Conservation (phyloP, 2,113 vertebrate species). For the Mirza zaza region DNA sequence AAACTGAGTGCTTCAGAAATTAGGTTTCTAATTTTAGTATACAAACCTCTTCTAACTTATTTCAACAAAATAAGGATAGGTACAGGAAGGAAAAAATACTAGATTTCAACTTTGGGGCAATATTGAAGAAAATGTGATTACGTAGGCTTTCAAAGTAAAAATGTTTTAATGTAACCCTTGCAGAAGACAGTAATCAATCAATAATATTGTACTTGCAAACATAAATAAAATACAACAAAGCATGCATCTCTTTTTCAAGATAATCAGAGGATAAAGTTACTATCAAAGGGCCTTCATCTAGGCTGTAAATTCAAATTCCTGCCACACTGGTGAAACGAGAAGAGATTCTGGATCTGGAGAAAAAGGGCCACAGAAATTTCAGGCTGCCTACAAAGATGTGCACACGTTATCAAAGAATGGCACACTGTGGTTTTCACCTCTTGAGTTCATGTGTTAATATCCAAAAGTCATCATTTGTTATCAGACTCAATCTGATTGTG, state of each 20-base stretch:
- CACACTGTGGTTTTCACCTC: not conserved
- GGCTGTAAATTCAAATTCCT: not conserved
- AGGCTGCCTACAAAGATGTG: not conserved
- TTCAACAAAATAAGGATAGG: not conserved
- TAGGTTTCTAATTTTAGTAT: not conserved
- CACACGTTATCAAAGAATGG: not conserved
- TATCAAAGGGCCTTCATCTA: not conserved
- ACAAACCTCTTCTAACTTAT: not conserved
- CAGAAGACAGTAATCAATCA: not conserved
- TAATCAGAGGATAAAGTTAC: not conserved
- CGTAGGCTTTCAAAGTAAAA: not conserved
- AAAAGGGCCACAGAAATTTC: not conserved
- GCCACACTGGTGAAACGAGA: not conserved
- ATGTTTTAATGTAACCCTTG: not conserved
- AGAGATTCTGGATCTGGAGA: not conserved
- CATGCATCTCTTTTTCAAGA: not conserved
- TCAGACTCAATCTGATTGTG: not conserved
- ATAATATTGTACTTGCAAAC: not conserved
- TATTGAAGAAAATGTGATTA: not conserved
- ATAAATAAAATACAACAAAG: not conserved
- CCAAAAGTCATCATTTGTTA: not conserved
- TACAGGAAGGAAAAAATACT: not conserved
- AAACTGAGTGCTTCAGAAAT: slow-evolving; percentile 17
- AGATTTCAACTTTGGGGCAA: not conserved
- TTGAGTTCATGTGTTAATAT: not conserved